phyloP scores from a whole-genome alignment of 2,888 invertebrate species.

The Phorcus lineatus region DNA sequence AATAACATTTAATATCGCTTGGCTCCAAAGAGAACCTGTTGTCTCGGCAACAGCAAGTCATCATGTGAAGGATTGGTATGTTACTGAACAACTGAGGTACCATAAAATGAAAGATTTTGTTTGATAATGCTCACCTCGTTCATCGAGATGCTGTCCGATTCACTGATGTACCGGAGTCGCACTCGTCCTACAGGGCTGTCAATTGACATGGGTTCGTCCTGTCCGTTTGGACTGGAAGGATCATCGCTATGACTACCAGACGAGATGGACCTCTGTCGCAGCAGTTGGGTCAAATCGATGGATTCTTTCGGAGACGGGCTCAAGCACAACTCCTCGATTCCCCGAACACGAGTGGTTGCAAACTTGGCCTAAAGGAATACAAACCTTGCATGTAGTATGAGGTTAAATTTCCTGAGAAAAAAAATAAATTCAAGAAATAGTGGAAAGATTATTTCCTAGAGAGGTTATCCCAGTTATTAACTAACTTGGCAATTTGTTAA shows the following conservation, averaged over 20 bases:
- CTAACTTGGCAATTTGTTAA: too few species aligned
- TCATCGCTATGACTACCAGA: conserved; percentile 50
- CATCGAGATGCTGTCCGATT: conserved; percentile 53
- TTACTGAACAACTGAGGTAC: too few species aligned
- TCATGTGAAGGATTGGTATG: too few species aligned
- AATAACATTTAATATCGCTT: too few species aligned
- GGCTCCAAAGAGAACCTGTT: too few species aligned
- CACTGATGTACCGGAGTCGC: conserved; percentile 50
- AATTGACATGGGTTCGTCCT: conserved; percentile 65
- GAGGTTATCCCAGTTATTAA: too few species aligned
- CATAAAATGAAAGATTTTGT: too few species aligned
- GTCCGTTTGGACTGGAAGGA: conserved; percentile 44
- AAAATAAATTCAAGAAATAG: neutral
- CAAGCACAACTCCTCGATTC: conserved; percentile 73
- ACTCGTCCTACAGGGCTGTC: conserved; percentile 47
- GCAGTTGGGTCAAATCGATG: conserved; percentile 70
- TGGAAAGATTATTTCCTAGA: neutral
- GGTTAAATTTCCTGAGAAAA: too few species aligned
- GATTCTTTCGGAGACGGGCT: conserved; percentile 72
- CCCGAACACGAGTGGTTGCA: conserved; percentile 68
- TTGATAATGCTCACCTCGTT: conserved; percentile 53
- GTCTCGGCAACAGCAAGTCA: too few species aligned
- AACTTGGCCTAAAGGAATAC: conserved; percentile 25
- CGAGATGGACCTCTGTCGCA: conserved; percentile 67
- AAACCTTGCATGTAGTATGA: neutral